Percentiles rank a stretch among this genome's conserved stretches.
Evolutionary conservation across 2,797 vertebrate species (phyloP).

Genomic region (Saxicola maurus): DNA sequence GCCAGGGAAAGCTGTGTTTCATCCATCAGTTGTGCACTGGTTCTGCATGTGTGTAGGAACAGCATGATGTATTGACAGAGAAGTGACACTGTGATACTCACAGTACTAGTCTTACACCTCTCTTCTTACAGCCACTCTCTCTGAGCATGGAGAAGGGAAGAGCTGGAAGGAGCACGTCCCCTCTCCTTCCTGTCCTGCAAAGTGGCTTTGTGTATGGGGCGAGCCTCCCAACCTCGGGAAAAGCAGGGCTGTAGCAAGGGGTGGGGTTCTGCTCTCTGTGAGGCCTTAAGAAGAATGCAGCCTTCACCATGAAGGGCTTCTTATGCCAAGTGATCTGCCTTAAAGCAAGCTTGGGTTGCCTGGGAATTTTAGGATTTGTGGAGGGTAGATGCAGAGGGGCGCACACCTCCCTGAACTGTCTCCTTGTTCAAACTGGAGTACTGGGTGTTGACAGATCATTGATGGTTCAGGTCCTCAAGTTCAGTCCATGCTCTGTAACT

Average conservation of each 20-base stretch:
- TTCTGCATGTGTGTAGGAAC: rapidly evolving
- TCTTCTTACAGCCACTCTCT: background rate
- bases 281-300: background rate
- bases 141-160: background rate
- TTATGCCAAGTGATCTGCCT: background rate
- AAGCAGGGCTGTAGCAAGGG: rapidly evolving
- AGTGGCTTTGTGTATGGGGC: rapidly evolving
- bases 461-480: background rate
- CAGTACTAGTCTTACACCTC: background rate
- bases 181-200: background rate
- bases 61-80: background rate
- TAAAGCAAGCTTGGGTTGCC: background rate
- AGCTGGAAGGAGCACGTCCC: background rate
- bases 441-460: background rate
- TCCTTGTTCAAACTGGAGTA: background rate
- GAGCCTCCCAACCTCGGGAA: background rate
- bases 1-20: background rate
- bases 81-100: background rate
- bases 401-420: background rate
- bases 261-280: background rate
- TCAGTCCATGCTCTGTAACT: background rate
- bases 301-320: background rate
- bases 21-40: rapidly evolving
- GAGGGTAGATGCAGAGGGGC: background rate
- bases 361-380: background rate